phyloP scores from a whole-genome alignment of 2,797 vertebrate genomes.

The Podarcis lilfordi region DNA sequence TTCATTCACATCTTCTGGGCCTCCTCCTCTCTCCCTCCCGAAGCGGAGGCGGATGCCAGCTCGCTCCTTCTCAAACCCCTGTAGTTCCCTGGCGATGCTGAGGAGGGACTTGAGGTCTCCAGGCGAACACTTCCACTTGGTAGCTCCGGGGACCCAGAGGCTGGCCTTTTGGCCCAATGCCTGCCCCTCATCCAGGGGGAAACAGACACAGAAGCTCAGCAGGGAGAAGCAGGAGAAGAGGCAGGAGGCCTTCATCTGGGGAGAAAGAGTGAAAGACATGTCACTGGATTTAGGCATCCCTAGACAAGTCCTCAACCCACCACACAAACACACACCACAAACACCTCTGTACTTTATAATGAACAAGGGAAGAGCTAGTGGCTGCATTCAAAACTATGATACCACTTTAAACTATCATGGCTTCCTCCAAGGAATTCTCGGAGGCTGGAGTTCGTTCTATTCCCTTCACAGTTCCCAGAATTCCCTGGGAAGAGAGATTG shows the following conservation, averaged over 20 bases:
- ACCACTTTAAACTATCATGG: no score
- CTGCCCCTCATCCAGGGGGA: constrained; percentile 32
- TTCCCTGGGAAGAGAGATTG: no score
- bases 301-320: no score
- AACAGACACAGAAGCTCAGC: constrained; percentile 67
- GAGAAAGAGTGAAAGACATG: neutral
- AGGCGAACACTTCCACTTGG: neutral
- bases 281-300: no score
- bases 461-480: no score
- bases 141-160: neutral
- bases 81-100: constrained; percentile 55
- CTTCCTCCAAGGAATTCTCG: no score
- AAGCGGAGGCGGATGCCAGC: constrained; percentile 35
- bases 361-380: no score
- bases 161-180: neutral
- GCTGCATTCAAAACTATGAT: no score
- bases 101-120: constrained; percentile 35
- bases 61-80: neutral
- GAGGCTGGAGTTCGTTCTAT: no score
- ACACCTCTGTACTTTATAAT: no score
- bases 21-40: constrained; percentile 29
- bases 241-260: constrained; percentile 70
- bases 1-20: accelerated
- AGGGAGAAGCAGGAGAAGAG: constrained; percentile 69
- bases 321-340: no score